phyloP scores from a whole-genome alignment of 1,140 invertebrate genomes.

The Sesamia nonagrioides region DNA sequence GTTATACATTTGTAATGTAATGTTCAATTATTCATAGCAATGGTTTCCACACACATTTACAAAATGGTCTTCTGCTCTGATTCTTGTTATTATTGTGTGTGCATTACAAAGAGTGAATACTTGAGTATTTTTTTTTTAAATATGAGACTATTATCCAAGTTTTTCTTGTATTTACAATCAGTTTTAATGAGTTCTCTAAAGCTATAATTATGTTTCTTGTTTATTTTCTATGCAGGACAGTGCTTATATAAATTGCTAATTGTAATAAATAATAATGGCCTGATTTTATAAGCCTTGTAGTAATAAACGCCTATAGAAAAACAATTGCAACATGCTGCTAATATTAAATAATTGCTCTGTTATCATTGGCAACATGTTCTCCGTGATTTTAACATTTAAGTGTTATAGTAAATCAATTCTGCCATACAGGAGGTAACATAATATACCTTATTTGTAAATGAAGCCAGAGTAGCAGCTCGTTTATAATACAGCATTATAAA shows the following conservation, averaged over 20 bases:
- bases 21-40: neutral
- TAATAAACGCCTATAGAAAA: conserved; percentile 27
- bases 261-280: conserved; percentile 7
- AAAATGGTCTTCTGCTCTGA: neutral
- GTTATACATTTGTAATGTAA: neutral
- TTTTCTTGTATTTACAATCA: neutral
- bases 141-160: too few species aligned
- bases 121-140: too few species aligned
- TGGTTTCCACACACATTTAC: neutral
- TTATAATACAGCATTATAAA: too few species aligned
- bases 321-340: conserved; percentile 21
- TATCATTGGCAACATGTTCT: neutral
- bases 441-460: too few species aligned
- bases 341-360: conserved; percentile 17
- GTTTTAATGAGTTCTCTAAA: neutral
- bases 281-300: neutral
- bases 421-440: too few species aligned
- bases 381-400: too few species aligned
- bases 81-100: neutral
- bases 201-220: neutral
- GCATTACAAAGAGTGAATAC: too few species aligned
- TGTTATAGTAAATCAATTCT: too few species aligned
- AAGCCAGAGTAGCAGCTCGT: too few species aligned
- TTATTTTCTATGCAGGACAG: conserved; percentile 4
- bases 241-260: neutral